Evolutionary conservation across 2,113 vertebrate species (phyloP), one percentile per base, ranked within the genome.

Genomic region (Neodon shergylaensis): DNA sequence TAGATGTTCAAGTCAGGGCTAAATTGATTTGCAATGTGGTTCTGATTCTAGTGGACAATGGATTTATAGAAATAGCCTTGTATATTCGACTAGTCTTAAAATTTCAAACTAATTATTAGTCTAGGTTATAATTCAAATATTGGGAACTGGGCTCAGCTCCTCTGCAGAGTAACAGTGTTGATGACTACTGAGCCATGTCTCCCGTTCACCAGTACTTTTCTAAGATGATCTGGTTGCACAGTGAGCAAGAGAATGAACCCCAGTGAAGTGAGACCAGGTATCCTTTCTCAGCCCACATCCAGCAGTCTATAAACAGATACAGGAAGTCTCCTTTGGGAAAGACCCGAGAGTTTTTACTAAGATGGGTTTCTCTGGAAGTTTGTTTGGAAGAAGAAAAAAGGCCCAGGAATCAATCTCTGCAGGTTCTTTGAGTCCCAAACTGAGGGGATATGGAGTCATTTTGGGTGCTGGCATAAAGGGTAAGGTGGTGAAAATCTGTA

Each of bases 41-140:
- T 95, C n/a, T 21, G 36, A 31, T 24, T 47, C 86, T 36, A 52
- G 58, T 0, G 63, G 72, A 88, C 58, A 21, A 0, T 14, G 26
- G 65, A 14, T 61, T 85, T 83, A 36, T 52, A 19, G 28, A 93
- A 91, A 90, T 6, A 90, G 28, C 2, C 5, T n/a, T 42, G 52
- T 16, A 31, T n/a, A 74, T 63, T 85, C 73, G 76, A 90, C 65
- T 88, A 96, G 4, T 81, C 81, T 76, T 19, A 70, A 74, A 77
- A 31, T n/a, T 52, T 47, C 28, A 87, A 39, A 85, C 19, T 77
- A 72, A 95, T 73, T 58, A 88, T 7, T 74, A 26, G 68, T 76
- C 73, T 74, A 63, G 73, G 13, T 77, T 79, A 52, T 84, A 74
- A 78, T 58, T 9, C 39, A 95, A n/a, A 85, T 21, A 26, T 72